phyloP scores from a whole-genome alignment of 2,113 vertebrate genomes.

The Rhipidura dahli region DNA sequence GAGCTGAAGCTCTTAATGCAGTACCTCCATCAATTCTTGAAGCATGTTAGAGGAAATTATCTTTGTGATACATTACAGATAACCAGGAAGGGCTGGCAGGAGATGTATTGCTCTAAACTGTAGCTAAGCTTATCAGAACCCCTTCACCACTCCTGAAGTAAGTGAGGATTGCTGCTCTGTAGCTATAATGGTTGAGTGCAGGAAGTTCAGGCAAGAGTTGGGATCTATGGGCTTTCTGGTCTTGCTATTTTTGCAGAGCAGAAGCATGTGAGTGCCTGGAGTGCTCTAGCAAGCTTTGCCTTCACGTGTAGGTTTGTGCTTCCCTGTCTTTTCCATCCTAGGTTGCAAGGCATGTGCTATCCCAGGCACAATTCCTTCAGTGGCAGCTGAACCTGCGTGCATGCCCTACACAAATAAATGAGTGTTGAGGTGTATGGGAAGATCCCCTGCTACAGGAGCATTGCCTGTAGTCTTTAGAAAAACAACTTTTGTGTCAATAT shows the following conservation, averaged over 20 bases:
- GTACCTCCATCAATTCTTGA: neutral
- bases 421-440: neutral
- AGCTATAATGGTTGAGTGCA: neutral
- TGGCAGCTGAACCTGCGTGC: neutral
- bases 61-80: neutral
- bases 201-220: neutral
- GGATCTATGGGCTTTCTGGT: neutral
- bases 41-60: neutral
- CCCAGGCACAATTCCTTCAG: accelerated
- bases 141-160: neutral
- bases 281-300: neutral
- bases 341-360: neutral
- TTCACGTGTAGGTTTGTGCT: accelerated
- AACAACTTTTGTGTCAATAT: neutral
- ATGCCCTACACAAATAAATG: neutral
- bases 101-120: neutral
- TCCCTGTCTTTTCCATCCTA: neutral
- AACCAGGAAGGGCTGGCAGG: neutral
- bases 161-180: neutral
- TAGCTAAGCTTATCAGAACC: neutral
- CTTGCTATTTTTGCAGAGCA: neutral
- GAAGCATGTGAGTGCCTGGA: neutral
- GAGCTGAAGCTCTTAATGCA: neutral
- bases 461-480: neutral
- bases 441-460: neutral